Evolutionary conservation across 2,888 invertebrate species (phyloP).

Genomic region (Erpobdella octoculata): DNA sequence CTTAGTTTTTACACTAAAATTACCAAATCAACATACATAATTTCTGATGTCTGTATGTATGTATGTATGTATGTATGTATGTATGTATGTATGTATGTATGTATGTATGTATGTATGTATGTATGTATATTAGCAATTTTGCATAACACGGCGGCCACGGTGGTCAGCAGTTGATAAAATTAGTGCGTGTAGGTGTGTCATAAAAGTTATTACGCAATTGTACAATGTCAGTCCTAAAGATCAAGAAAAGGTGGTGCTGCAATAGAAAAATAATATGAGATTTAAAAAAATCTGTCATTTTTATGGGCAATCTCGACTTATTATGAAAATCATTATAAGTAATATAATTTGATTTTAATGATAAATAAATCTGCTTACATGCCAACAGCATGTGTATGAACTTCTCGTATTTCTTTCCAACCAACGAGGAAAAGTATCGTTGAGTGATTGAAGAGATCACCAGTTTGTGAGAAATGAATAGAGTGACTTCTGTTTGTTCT

Average conservation of each 20-base stretch:
- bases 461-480: constrained; percentile 42
- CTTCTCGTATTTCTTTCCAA: constrained; percentile 1
- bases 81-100: constrained; percentile 10
- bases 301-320: neutral
- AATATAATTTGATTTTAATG: neutral
- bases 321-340: neutral
- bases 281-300: neutral
- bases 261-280: no score
- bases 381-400: constrained; percentile 13
- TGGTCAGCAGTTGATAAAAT: no score
- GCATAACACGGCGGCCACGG: no score
- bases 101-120: constrained; percentile 10
- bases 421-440: constrained; percentile 39
- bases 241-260: no score
- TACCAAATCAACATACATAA: no score
- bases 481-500: no score
- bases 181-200: no score
- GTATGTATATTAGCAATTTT: neutral
- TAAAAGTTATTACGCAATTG: no score
- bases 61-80: constrained; percentile 11
- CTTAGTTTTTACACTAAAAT: no score
- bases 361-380: neutral
- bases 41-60: no score
- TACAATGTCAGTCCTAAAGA: no score
- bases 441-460: constrained; percentile 41